Conservation (phyloP, 1,140 invertebrate species). For the Zaprionus lachaisei region DNA sequence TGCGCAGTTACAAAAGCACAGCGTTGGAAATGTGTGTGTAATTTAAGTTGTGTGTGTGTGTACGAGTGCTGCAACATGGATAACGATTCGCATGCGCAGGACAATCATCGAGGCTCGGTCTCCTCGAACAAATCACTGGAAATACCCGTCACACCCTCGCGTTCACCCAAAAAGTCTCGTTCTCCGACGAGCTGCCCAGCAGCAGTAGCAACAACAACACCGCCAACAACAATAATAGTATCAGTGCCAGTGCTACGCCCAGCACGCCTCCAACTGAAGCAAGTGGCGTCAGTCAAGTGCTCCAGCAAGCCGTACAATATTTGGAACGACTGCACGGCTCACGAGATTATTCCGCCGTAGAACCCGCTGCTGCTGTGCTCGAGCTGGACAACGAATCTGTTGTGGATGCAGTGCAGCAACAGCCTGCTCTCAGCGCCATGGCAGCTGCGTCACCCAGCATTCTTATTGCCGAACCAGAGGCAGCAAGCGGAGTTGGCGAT, state of each 20-base stretch:
- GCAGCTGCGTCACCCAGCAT: slow-evolving; percentile 62
- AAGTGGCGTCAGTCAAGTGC: slow-evolving; percentile 75
- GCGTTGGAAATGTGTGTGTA: slow-evolving; percentile 9
- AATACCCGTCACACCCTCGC: slow-evolving; percentile 73
- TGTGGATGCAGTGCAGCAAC: background rate
- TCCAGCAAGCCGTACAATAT: slow-evolving; percentile 77
- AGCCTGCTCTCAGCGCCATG: slow-evolving; percentile 1
- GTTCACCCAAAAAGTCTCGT: slow-evolving; percentile 83
- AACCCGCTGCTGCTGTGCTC: slow-evolving; percentile 55
- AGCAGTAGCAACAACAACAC: slow-evolving; percentile 7
- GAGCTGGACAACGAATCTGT: slow-evolving; percentile 40
- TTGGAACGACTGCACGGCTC: slow-evolving; percentile 76
- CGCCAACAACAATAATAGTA: slow-evolving; percentile 4
- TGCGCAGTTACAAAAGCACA: slow-evolving; percentile 8
- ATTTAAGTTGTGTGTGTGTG: slow-evolving; percentile 18
- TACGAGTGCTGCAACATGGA: slow-evolving; percentile 40
- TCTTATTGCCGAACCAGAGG: slow-evolving; percentile 54
- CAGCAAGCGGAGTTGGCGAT: background rate
- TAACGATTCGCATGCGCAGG: slow-evolving; percentile 53
- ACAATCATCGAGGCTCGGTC: slow-evolving; percentile 80
- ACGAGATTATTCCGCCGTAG: slow-evolving; percentile 40
- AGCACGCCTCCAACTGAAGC: slow-evolving; percentile 37
- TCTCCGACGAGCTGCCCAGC: slow-evolving; percentile 75
- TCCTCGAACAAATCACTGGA: slow-evolving; percentile 77
- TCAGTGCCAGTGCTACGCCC: background rate